Conservation (phyloP, 2,797 vertebrate genomes). For the Pterois miles region DNA sequence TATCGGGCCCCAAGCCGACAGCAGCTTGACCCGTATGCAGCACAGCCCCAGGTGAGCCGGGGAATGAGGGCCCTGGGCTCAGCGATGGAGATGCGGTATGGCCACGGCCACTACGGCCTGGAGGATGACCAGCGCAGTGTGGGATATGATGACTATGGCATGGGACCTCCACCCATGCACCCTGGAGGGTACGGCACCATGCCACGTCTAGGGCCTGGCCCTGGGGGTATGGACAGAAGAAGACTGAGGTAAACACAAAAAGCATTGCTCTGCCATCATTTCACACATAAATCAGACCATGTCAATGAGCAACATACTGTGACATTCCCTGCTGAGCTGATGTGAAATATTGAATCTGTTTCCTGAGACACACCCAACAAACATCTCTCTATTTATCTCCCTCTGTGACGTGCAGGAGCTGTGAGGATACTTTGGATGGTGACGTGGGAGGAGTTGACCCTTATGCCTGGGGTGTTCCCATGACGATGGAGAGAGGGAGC, state of each 20-base stretch:
- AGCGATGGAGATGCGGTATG: slow-evolving; percentile 90
- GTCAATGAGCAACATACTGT: neutral
- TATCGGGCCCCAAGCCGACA: slow-evolving; percentile 92
- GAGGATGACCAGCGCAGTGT: slow-evolving; percentile 95
- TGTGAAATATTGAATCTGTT: neutral
- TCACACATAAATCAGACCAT: neutral
- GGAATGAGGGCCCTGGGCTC: slow-evolving; percentile 85
- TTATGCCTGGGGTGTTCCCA: slow-evolving; percentile 89
- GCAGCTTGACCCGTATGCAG: slow-evolving; percentile 78
- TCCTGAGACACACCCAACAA: neutral
- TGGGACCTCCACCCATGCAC: slow-evolving; percentile 85
- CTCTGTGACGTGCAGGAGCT: slow-evolving; percentile 84
- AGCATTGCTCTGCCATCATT: slow-evolving; percentile 42
- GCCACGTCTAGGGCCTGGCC: slow-evolving; percentile 81
- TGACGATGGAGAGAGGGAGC: slow-evolving; percentile 93
- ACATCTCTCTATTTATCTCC: neutral
- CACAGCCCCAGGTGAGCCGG: slow-evolving; percentile 87
- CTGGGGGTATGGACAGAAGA: slow-evolving; percentile 68
- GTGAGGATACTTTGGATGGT: slow-evolving; percentile 93
- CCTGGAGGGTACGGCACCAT: slow-evolving; percentile 89
- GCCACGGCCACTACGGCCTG: slow-evolving; percentile 87
- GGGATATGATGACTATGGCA: slow-evolving; percentile 92
- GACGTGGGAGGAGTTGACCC: slow-evolving; percentile 86
- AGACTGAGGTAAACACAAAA: slow-evolving; percentile 72
- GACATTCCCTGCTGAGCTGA: neutral